phyloP scores from a whole-genome alignment of 1,140 invertebrate genomes.

The Brachionus angularis region DNA sequence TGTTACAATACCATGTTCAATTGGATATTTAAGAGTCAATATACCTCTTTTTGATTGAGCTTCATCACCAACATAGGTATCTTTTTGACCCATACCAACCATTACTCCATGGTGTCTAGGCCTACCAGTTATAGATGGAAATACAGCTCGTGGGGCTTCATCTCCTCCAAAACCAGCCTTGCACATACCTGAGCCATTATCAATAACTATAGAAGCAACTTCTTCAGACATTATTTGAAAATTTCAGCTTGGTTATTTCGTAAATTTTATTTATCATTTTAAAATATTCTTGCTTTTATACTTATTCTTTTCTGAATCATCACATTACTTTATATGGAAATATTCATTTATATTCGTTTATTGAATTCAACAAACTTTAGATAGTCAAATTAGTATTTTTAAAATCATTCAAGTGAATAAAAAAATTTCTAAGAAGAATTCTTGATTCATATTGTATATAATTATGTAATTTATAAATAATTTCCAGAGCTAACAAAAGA shows the following conservation, averaged over 20 bases:
- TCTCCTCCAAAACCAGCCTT: constrained; percentile 81
- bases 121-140: constrained; percentile 75
- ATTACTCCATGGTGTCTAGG: constrained; percentile 67
- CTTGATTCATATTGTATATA: no score
- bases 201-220: constrained; percentile 74
- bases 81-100: constrained; percentile 68
- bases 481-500: no score
- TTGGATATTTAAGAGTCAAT: constrained; percentile 61
- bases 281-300: no score
- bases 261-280: no score
- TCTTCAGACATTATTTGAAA: constrained; percentile 79
- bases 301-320: no score
- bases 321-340: no score
- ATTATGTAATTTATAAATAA: no score
- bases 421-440: no score
- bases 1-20: constrained; percentile 62
- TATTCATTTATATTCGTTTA: no score
- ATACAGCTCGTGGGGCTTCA: constrained; percentile 76
- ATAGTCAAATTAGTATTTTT: no score
- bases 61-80: constrained; percentile 63
- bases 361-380: no score
- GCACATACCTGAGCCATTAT: constrained; percentile 80
- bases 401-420: no score
- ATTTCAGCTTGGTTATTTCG: neutral
- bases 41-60: constrained; percentile 69